A percentile compares a stretch with the other conserved stretches of the same genome.
Conservation (phyloP, 2,797 vertebrate species). For the Semaprochilodus insignis region DNA sequence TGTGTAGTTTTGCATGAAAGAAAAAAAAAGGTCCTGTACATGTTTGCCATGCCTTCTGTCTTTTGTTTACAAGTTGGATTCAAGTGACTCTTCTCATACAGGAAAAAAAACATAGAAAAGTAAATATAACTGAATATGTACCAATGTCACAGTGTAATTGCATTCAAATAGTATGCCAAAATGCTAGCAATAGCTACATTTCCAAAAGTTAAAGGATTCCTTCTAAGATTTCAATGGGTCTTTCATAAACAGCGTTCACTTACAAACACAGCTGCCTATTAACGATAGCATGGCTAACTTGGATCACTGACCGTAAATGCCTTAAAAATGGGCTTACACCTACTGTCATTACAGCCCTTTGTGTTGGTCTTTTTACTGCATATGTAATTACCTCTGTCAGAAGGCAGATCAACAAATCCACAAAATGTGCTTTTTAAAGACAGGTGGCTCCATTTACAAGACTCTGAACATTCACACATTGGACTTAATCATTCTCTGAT, state of each 20-base stretch:
- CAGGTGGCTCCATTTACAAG: constrained; percentile 47
- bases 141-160: not conserved
- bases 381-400: not conserved
- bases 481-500: constrained; percentile 14
- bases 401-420: constrained; percentile 27
- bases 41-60: too few species aligned
- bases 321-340: not conserved
- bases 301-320: not conserved
- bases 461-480: constrained; percentile 21
- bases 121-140: not conserved
- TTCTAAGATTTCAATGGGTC: not conserved
- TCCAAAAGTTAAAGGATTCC: not conserved
- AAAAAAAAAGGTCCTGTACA: not conserved
- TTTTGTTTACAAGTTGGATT: too few species aligned
- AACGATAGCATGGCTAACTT: not conserved
- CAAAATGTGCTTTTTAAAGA: constrained; percentile 2
- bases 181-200: not conserved
- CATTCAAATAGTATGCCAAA: not conserved
- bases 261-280: not conserved
- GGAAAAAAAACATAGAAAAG: not conserved
- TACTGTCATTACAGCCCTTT: constrained; percentile 1
- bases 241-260: not conserved
- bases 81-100: too few species aligned
- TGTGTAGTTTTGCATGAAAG: not conserved
- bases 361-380: not conserved